A percentile compares a stretch with the other conserved stretches of the same genome.
Conservation (phyloP, 1,140 invertebrate genomes). For the Aporrectodea caliginosa region DNA sequence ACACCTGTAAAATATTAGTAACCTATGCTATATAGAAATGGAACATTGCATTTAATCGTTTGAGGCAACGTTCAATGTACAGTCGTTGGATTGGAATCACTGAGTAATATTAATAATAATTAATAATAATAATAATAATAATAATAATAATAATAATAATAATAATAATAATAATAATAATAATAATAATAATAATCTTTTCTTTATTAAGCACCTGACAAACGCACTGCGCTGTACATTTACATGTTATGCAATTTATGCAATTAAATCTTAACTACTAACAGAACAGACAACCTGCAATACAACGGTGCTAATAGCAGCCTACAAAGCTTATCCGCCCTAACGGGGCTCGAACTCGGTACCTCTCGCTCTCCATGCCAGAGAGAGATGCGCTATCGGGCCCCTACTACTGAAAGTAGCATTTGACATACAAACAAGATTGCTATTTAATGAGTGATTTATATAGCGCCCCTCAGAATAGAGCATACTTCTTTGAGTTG, state of each 20-base stretch:
- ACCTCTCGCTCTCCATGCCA: not conserved
- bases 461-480: too few relatives aligned
- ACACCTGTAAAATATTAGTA: too few relatives aligned
- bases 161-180: constrained; percentile 4
- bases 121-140: constrained; percentile 4
- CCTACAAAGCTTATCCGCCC: not conserved
- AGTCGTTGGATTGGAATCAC: too few relatives aligned
- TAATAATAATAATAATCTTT: not conserved
- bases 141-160: constrained; percentile 4
- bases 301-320: not conserved
- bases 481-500: too few relatives aligned
- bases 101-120: too few relatives aligned
- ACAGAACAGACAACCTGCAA: not conserved
- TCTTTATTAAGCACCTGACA: not conserved
- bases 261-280: not conserved
- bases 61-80: too few relatives aligned
- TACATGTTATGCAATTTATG: not conserved
- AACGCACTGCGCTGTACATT: not conserved
- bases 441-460: too few relatives aligned
- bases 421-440: too few relatives aligned
- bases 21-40: too few relatives aligned
- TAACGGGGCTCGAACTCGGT: not conserved
- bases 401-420: too few relatives aligned
- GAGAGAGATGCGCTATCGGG: too few relatives aligned
- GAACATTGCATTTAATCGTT: too few relatives aligned